Percentiles rank a stretch among this genome's conserved stretches.
These are phyloP conservation scores for Ciona savignyi DNA, from an alignment of 23 tunicate genomes.

Conservation along the genomic window DNA sequence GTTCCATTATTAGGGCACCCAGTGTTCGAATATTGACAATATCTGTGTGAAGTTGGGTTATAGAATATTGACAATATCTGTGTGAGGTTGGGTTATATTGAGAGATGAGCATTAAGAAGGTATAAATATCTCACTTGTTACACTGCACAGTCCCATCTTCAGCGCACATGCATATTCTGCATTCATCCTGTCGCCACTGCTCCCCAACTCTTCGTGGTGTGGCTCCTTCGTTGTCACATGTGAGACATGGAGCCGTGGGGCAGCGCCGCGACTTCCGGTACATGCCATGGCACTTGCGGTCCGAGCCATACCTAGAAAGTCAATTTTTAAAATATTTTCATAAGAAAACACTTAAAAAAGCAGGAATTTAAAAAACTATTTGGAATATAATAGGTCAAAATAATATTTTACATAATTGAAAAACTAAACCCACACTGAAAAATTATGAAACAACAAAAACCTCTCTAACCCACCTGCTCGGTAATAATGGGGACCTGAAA, in stretches of 20 bases:
- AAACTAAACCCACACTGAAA: too few species aligned
- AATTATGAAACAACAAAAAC: too few species aligned
- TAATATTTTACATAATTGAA: too few species aligned
- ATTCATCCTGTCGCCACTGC: constrained; percentile 38
- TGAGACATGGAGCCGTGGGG: constrained; percentile 31
- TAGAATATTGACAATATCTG: too few species aligned
- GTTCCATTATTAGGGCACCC: constrained; percentile 54
- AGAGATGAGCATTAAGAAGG: too few species aligned
- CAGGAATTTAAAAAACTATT: too few species aligned
- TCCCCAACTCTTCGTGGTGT: constrained; percentile 43
- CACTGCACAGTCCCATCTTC: constrained; percentile 30
- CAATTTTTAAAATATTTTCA: background rate
- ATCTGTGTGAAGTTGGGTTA: too few species aligned
- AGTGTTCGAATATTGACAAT: constrained; percentile 13
- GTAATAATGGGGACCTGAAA: constrained; percentile 45
- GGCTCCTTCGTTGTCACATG: constrained; percentile 25
- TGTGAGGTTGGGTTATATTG: too few species aligned
- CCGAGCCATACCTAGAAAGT: constrained; percentile 31
- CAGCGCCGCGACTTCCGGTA: constrained; percentile 65
- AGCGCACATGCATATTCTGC: constrained; percentile 45
- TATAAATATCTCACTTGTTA: constrained; percentile 40
- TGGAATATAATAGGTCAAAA: too few species aligned
- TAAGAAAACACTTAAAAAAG: too few species aligned
- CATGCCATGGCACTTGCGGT: constrained; percentile 33
- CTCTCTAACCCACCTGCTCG: too few species aligned